These are phyloP conservation scores for Melangyna quadrimaculata DNA, from an alignment of 2,888 invertebrate species.

Conservation along the genomic window DNA sequence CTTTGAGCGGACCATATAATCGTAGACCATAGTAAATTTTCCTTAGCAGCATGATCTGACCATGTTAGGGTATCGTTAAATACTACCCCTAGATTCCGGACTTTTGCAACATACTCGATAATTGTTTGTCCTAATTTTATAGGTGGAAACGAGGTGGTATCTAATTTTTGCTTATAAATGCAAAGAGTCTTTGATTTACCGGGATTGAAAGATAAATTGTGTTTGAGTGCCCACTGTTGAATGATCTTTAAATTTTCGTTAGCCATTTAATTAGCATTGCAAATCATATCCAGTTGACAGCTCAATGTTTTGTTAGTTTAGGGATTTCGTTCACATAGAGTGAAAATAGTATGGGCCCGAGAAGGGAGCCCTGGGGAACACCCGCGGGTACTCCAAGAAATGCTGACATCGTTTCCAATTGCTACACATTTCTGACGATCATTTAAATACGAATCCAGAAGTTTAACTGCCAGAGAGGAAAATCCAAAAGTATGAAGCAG, in stretches of 20 bases:
- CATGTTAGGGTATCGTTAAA: not conserved
- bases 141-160: not conserved
- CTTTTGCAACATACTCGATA: not conserved
- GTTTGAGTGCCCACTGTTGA: too few relatives aligned
- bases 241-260: too few relatives aligned
- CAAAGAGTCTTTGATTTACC: too few relatives aligned
- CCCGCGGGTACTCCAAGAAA: not conserved
- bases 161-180: not conserved
- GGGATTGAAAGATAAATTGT: too few relatives aligned
- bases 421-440: not conserved
- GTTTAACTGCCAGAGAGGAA: not conserved
- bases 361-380: not conserved
- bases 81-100: not conserved
- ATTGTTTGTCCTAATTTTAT: not conserved
- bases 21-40: not conserved
- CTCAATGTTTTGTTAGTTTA: not conserved
- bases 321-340: conserved; percentile 7
- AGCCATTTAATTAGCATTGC: not conserved
- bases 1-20: not conserved
- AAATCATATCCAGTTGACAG: not conserved
- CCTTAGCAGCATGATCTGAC: not conserved
- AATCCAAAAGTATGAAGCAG: not conserved
- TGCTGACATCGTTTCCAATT: not conserved
- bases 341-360: not conserved
- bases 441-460: not conserved